A percentile compares a stretch with the other conserved stretches of the same genome.
Conservation (phyloP, 2,113 vertebrate genomes). For the Nanorana parkeri region DNA sequence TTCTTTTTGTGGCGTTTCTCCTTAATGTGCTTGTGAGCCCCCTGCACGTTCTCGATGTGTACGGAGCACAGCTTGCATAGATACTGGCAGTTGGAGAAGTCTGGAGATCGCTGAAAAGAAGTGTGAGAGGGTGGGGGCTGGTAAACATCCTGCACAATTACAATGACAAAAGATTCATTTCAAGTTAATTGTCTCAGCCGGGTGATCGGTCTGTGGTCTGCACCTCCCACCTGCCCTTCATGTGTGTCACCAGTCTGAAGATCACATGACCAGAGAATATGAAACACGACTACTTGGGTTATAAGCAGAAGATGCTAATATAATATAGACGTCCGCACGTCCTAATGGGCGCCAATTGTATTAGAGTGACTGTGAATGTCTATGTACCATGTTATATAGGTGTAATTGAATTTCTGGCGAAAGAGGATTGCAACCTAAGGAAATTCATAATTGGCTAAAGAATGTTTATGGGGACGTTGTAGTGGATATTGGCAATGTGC, state of each 20-base stretch:
- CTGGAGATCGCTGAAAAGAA: conserved; percentile 85
- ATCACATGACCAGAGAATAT: too few species aligned
- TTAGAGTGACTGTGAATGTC: too few species aligned
- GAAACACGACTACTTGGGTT: too few species aligned
- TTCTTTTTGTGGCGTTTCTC: conserved; percentile 99
- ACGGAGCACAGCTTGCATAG: conserved; percentile 97
- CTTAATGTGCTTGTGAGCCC: conserved; percentile 98
- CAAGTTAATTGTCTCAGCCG: not conserved
- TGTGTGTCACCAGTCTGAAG: not conserved
- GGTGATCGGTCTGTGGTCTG: not conserved
- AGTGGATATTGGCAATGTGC: too few species aligned
- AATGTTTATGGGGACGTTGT: too few species aligned
- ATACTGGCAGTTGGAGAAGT: conserved; percentile 96
- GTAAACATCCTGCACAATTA: conserved; percentile 33
- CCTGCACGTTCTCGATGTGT: conserved; percentile 97
- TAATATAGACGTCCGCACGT: too few species aligned
- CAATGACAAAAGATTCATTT: conserved; percentile 27
- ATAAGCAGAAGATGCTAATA: too few species aligned
- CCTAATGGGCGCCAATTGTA: too few species aligned
- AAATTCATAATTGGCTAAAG: too few species aligned
- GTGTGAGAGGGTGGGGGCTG: conserved; percentile 34
- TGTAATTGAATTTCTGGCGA: too few species aligned
- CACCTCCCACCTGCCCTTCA: not conserved
- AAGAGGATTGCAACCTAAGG: too few species aligned
- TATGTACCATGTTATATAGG: too few species aligned